phyloP scores from a whole-genome alignment of 1,140 invertebrate genomes.

The Leptinotarsa lineolata region DNA sequence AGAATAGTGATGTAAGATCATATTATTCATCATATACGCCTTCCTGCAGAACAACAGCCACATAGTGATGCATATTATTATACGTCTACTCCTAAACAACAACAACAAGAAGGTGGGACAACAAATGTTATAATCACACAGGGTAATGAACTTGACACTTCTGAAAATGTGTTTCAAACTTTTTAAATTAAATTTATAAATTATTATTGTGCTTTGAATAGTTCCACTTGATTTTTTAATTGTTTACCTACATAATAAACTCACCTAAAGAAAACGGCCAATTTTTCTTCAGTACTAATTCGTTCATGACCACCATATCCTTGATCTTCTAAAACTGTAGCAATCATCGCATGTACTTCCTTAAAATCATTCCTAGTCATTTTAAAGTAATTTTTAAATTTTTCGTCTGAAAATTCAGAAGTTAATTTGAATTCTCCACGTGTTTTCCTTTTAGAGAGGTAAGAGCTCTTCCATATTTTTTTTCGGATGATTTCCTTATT shows the following conservation, averaged over 20 bases:
- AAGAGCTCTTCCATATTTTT: conserved; percentile 25
- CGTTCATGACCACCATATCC: conserved; percentile 10
- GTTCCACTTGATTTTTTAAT: too few relatives aligned
- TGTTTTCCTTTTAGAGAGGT: conserved; percentile 26
- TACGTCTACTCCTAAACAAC: conserved; percentile 9
- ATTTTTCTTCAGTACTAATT: conserved; percentile 23
- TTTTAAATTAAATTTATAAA: conserved; percentile 13
- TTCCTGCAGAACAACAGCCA: conserved; percentile 13
- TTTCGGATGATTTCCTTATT: background rate
- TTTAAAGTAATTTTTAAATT: conserved; percentile 34
- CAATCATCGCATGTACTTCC: conserved; percentile 25
- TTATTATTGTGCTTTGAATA: too few relatives aligned
- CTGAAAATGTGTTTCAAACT: conserved; percentile 7
- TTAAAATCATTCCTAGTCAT: conserved; percentile 31
- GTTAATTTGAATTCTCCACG: conserved; percentile 35
- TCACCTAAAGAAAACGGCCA: conserved; percentile 26
- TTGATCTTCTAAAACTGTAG: conserved; percentile 7
- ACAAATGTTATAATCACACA: background rate
- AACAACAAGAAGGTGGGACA: conserved; percentile 1
- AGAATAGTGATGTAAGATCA: conserved; percentile 12
- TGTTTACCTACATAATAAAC: background rate
- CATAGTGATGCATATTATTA: conserved; percentile 4
- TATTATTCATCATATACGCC: conserved; percentile 24
- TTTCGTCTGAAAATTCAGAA: conserved; percentile 29
- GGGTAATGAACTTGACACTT: conserved; percentile 7